A percentile compares a stretch with the other conserved stretches of the same genome.
Evolutionary conservation across 2,888 invertebrate species (phyloP).

Genomic region (Serrognathus titanus): DNA sequence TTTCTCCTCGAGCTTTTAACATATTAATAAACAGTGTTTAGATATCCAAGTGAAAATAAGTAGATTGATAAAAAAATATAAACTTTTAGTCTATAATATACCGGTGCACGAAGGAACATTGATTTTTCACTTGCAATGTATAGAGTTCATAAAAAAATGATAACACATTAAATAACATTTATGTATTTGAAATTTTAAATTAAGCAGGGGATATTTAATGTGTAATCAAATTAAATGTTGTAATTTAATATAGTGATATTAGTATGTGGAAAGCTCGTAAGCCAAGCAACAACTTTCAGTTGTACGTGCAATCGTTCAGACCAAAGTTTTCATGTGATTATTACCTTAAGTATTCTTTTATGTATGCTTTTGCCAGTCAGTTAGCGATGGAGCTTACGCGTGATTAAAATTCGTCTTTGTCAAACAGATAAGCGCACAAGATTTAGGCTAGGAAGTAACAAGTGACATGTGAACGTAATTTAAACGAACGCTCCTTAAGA

Average conservation of each 20-base stretch:
- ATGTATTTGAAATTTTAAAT: no score
- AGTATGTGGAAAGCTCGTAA: background rate
- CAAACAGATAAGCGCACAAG: constrained; percentile 19
- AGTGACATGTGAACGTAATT: background rate
- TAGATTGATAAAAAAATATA: no score
- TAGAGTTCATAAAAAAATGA: no score
- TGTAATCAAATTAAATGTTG: no score
- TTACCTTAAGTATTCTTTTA: constrained; percentile 16
- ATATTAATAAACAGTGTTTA: no score
- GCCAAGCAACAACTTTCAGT: constrained; percentile 12
- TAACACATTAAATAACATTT: no score
- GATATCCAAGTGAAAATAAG: no score
- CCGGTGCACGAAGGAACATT: no score
- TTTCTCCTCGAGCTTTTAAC: background rate
- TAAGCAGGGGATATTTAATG: no score
- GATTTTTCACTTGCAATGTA: no score
- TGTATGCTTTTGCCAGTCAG: constrained; percentile 28
- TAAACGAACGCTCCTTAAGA: constrained; percentile 4
- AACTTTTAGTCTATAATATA: no score
- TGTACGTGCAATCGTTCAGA: constrained; percentile 35
- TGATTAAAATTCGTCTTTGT: constrained; percentile 5
- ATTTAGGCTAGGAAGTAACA: constrained; percentile 4
- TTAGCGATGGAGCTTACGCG: constrained; percentile 26
- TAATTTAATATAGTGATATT: background rate
- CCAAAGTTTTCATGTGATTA: constrained; percentile 42